These are phyloP conservation scores for Rhagium mordax DNA, from an alignment of 2,888 invertebrate genomes.

Conservation along the genomic window DNA sequence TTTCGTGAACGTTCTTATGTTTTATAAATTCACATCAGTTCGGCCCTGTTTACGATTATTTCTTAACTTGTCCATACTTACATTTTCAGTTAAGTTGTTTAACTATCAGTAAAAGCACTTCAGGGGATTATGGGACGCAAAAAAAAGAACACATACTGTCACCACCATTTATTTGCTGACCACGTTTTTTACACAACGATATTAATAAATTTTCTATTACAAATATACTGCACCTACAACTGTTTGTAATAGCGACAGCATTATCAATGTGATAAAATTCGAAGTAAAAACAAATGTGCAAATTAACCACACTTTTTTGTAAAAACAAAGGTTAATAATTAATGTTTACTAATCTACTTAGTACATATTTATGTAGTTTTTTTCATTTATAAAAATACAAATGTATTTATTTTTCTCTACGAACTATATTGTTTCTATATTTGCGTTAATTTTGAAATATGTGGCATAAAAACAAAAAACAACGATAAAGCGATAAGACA, in stretches of 20 bases:
- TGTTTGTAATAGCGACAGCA: background rate
- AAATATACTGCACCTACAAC: background rate
- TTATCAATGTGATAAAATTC: background rate
- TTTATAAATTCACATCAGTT: no score
- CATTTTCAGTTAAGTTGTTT: no score
- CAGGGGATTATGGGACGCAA: background rate
- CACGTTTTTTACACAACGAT: background rate
- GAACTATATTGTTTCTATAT: background rate
- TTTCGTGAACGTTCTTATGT: no score
- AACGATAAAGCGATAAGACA: background rate
- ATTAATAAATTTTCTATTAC: background rate
- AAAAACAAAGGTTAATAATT: background rate
- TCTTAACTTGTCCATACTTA: no score
- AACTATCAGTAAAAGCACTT: no score
- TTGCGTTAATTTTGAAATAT: background rate
- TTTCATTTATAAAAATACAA: background rate
- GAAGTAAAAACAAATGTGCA: background rate
- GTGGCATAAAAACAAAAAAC: background rate
- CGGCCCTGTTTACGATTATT: no score
- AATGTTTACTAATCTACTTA: background rate
- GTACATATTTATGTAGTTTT: background rate
- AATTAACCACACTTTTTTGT: background rate
- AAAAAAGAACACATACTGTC: background rate
- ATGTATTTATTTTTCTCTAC: background rate
- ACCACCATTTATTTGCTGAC: constrained; percentile 5